Conservation (phyloP, 2,113 vertebrate genomes). For the Corythornis madagascariensis region DNA sequence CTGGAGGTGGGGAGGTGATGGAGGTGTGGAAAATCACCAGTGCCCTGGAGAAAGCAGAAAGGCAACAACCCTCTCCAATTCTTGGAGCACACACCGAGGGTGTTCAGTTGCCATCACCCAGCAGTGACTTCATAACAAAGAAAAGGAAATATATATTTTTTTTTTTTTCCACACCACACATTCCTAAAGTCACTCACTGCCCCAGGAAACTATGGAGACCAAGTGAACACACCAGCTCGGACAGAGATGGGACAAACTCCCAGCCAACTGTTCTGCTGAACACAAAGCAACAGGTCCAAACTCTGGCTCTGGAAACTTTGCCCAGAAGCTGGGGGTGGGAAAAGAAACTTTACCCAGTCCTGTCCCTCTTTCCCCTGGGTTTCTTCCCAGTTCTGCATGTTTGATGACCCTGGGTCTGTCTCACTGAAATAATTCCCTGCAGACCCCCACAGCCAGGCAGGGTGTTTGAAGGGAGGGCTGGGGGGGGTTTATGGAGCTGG, state of each 20-base stretch:
- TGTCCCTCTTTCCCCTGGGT: neutral
- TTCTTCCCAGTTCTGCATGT: neutral
- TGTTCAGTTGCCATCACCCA: neutral
- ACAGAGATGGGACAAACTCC: neutral
- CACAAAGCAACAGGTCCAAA: neutral
- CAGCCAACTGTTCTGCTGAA: neutral
- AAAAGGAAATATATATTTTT: neutral
- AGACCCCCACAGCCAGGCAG: neutral
- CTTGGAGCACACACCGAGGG: neutral
- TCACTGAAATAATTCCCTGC: neutral
- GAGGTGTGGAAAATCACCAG: neutral
- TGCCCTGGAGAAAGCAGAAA: neutral
- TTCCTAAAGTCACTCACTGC: neutral
- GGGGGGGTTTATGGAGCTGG: fast-evolving
- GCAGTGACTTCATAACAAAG: neutral
- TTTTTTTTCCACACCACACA: neutral
- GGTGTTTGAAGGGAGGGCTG: neutral
- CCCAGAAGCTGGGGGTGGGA: neutral
- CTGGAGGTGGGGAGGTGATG: neutral
- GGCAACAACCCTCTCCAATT: neutral
- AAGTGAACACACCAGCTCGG: neutral
- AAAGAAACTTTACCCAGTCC: neutral
- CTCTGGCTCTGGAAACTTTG: neutral
- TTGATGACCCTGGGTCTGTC: neutral
- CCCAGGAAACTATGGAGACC: constrained; percentile 12